Evolutionary conservation across 2,888 invertebrate species (phyloP).

Genomic region (Busseola fusca): DNA sequence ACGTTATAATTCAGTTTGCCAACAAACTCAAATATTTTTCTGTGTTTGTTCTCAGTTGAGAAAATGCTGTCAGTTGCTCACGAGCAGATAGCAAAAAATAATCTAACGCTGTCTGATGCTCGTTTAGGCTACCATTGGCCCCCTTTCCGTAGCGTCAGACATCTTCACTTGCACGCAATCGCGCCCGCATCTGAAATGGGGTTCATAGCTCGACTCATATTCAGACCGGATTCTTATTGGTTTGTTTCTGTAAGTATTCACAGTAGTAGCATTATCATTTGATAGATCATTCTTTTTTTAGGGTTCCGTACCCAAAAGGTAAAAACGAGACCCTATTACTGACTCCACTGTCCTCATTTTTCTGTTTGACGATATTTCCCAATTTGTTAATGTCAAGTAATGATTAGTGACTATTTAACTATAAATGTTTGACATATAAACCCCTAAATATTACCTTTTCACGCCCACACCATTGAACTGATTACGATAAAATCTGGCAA

Average conservation of each 20-base stretch:
- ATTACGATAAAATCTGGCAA: neutral
- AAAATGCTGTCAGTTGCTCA: constrained; percentile 89
- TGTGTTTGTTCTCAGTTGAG: constrained; percentile 87
- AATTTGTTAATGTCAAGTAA: neutral
- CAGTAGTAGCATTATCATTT: too few species aligned
- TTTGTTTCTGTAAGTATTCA: constrained; percentile 92
- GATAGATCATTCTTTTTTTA: too few species aligned
- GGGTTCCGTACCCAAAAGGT: too few species aligned
- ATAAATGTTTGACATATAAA: too few species aligned
- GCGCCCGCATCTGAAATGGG: constrained; percentile 94
- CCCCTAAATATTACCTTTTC: neutral
- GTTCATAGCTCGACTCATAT: constrained; percentile 90
- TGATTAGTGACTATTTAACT: too few species aligned
- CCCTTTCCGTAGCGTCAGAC: constrained; percentile 94
- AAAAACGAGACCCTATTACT: too few species aligned
- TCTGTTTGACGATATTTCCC: neutral
- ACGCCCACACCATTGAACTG: neutral
- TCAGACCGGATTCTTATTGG: constrained; percentile 93
- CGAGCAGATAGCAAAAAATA: constrained; percentile 83
- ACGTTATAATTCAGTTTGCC: neutral
- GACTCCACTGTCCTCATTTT: too few species aligned
- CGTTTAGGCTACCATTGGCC: constrained; percentile 96
- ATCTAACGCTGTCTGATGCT: constrained; percentile 80
- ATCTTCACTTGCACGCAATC: constrained; percentile 96
- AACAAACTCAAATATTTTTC: neutral